These are phyloP conservation scores for Physeter macrocephalus DNA, from an alignment of 2,113 vertebrate genomes.

Conservation along the genomic window DNA sequence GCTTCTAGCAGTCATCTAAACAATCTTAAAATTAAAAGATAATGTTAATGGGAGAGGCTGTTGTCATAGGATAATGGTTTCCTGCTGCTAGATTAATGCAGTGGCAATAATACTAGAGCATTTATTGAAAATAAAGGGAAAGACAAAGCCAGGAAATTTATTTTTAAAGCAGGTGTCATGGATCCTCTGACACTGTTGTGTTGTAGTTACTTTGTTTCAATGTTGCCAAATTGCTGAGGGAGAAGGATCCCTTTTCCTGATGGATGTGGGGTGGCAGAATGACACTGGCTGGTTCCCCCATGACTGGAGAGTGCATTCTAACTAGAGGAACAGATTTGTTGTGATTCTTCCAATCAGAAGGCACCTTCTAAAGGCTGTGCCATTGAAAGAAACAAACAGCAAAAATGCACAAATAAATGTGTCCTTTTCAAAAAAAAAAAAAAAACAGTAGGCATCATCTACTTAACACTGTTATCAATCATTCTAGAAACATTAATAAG, in stretches of 20 bases:
- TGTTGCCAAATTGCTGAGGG: slow-evolving; percentile 76
- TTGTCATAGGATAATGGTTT: slow-evolving; percentile 84
- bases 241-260: slow-evolving; percentile 75
- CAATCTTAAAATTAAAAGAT: slow-evolving; percentile 84
- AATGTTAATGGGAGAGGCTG: slow-evolving; percentile 84
- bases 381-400: slow-evolving; percentile 12
- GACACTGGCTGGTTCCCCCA: slow-evolving; percentile 65
- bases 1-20: slow-evolving; percentile 82
- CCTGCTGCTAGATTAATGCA: slow-evolving; percentile 83
- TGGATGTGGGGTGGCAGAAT: slow-evolving; percentile 69
- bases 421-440: not conserved
- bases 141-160: slow-evolving; percentile 80
- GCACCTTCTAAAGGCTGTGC: slow-evolving; percentile 37
- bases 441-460: not conserved
- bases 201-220: slow-evolving; percentile 78
- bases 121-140: slow-evolving; percentile 83
- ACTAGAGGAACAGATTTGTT: slow-evolving; percentile 70
- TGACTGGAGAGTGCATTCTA: slow-evolving; percentile 64
- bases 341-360: slow-evolving; percentile 72
- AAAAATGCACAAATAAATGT: not conserved
- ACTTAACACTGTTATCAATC: not conserved
- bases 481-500: not conserved
- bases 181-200: slow-evolving; percentile 79
- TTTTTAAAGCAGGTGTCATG: slow-evolving; percentile 82
- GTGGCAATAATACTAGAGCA: slow-evolving; percentile 78